Base-by-base conservation (phyloP, 2,797 vertebrate genomes). In the Otus scops region DNA sequence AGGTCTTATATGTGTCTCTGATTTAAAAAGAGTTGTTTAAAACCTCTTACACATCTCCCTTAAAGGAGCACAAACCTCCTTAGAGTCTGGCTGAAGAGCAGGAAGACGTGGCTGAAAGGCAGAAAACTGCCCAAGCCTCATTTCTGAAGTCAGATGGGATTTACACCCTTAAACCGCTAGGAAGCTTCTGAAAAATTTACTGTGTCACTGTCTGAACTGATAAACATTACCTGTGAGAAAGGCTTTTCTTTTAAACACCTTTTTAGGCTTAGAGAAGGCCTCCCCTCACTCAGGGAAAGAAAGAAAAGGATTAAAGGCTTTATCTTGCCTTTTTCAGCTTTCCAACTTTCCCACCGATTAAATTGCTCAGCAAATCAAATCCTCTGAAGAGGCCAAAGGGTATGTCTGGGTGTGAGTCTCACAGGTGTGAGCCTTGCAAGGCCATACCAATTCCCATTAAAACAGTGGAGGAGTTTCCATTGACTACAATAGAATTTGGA, bases 151-250 rank as follows among this genome's bases (percentile, higher is more conserved):
- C 67, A 63, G 56, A 47, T 36, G 34, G 36, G 11, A 90, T 9
- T 82, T 69, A 28, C 1, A 26, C 34, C 24, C 47, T 89, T 64
- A 65, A 84, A 74, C 65, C 65, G 57, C 28, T 26, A 45, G 28
- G 51, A 85, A 86, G 56, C 43, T 90, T 56, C 88, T 65, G 32
- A 71, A 94, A 89, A 86, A 45, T 15, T 11, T 54, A 65, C 38
- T 53, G 7, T 68, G 64, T 85, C 41, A 12, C 41, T 82, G 17
- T 38, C 75, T 60, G n/a, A 32, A n/a, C 43, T 59, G 63, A 88
- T 70, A 56, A 82, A 78, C 92, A 94, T 45, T 79, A 63, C 67
- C 77, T 82, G 47, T 56, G 87, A 87, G 83, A 83, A 92, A 93
- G 36, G 32, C 13, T 74, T 63, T 75, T 68, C 34, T 77, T 71